phyloP scores from a whole-genome alignment of 1,140 invertebrate species.

The Dinothrombium tinctorium region DNA sequence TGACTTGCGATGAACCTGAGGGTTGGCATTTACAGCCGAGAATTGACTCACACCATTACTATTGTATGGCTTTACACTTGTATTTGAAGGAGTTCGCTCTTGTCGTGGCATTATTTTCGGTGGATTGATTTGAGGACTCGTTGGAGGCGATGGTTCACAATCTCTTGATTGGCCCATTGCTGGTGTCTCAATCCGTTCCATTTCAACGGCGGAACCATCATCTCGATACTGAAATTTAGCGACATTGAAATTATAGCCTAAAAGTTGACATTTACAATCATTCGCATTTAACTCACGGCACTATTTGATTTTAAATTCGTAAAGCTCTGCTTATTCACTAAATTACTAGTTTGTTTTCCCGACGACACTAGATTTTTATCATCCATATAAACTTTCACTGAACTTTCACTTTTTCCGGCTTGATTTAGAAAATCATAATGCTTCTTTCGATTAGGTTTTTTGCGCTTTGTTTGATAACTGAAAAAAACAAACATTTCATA shows the following conservation, averaged over 20 bases:
- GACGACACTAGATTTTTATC: slow-evolving; percentile 35
- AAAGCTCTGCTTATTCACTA: no score
- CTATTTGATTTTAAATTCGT: no score
- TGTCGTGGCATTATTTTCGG: slow-evolving; percentile 38
- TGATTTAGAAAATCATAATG: slow-evolving; percentile 13
- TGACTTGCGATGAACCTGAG: background rate
- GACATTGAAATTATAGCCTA: background rate
- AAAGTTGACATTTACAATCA: background rate
- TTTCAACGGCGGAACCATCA: background rate
- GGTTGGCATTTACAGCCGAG: background rate
- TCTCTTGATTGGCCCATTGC: slow-evolving; percentile 38
- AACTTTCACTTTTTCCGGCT: slow-evolving; percentile 29
- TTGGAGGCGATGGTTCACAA: slow-evolving; percentile 70
- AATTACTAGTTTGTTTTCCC: background rate
- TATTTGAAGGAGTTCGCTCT: background rate
- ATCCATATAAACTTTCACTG: slow-evolving; percentile 89
- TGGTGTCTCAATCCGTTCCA: background rate
- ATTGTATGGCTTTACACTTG: background rate
- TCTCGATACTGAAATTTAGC: background rate
- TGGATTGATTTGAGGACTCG: slow-evolving; percentile 33
- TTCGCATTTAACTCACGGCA: no score
- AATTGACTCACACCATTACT: background rate
- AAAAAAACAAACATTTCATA: slow-evolving; percentile 2
- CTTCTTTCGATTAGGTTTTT: no score
- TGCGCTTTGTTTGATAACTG: no score